phyloP scores from a whole-genome alignment of 2,797 vertebrate species.

The Spinibarbus caldwelli region DNA sequence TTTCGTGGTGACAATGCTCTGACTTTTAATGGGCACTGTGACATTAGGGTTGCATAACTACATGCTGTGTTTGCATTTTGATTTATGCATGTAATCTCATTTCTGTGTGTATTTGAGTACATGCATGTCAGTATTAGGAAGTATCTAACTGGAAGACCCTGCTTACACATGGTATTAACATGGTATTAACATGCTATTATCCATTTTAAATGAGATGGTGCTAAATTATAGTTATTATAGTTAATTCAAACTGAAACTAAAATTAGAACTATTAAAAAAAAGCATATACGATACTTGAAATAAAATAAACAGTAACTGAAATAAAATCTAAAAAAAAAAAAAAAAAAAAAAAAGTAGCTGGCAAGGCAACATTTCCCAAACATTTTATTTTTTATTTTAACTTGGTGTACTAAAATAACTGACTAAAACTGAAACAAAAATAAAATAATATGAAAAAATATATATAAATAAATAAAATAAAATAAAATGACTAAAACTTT shows the following conservation, averaged over 20 bases:
- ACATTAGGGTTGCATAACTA: conserved; percentile 25
- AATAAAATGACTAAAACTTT: neutral
- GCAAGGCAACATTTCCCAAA: neutral
- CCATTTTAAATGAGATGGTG: neutral
- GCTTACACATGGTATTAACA: neutral
- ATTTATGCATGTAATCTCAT: neutral
- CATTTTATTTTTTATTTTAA: neutral
- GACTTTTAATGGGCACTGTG: conserved; percentile 17
- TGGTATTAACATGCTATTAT: neutral
- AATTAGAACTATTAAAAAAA: neutral
- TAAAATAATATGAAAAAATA: neutral
- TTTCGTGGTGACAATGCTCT: conserved; percentile 3
- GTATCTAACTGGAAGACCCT: neutral
- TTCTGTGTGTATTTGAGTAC: conserved; percentile 17
- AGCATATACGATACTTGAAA: neutral
- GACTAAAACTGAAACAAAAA: no score
- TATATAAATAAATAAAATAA: no score
- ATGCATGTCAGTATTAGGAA: neutral
- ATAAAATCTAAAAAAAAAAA: neutral
- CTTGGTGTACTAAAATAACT: neutral
- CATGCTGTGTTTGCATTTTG: conserved; percentile 15
- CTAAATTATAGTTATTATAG: neutral
- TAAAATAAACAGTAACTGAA: neutral
- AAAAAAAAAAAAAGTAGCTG: neutral
- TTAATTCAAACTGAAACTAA: neutral